Evolutionary conservation across 2,113 vertebrate species (phyloP), one percentile per base, ranked within the genome.

Genomic region (Silurus glanis): DNA sequence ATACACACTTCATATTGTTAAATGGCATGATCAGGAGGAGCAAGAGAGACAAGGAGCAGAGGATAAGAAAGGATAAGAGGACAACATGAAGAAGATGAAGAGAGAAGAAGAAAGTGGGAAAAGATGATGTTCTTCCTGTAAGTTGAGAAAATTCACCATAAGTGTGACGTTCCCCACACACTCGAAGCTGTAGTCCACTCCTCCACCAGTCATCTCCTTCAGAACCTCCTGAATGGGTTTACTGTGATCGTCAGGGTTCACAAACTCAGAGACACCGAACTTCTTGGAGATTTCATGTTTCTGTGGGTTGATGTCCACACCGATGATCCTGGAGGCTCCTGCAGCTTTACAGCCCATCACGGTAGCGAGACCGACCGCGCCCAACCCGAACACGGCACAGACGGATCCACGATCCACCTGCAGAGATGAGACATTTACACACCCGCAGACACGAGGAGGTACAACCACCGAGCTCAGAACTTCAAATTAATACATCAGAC

Each of bases 181-280:
- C 88, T 97, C 97, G 0, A 98, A 90, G 55, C 95, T 94, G 45
- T 94, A 97, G 92, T 97, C 97, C 88, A 97, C 95, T 0, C 97
- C 96, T 7, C 93, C 94, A 0, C 21, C 13, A 0, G 96, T 97
- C 95, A 95, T 90, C 81, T 97, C 95, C 0, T 53, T 53, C 85
- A 98, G n/a, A 81, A 96, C 94, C 16, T 97, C 91, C 0, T 97
- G 95, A 88, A 97, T 89, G 12, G 94, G 93, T 78, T 93, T 94
- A n/a, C 67, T 72, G 16, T 94, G 89, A 10, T 96, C 93, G 45
- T 79, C 90, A 10, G 97, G 97, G 92, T 96, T 95, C 91, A 98
- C 53, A 6, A 95, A 97, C 4, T 97, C 95, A 0, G 96, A 97
- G 71, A 95, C 96, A 88, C 96, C 96, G 45, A 97, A 90, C 80